These are phyloP conservation scores for Cotesia glomerata DNA, from an alignment of 1,140 invertebrate species.

Conservation along the genomic window DNA sequence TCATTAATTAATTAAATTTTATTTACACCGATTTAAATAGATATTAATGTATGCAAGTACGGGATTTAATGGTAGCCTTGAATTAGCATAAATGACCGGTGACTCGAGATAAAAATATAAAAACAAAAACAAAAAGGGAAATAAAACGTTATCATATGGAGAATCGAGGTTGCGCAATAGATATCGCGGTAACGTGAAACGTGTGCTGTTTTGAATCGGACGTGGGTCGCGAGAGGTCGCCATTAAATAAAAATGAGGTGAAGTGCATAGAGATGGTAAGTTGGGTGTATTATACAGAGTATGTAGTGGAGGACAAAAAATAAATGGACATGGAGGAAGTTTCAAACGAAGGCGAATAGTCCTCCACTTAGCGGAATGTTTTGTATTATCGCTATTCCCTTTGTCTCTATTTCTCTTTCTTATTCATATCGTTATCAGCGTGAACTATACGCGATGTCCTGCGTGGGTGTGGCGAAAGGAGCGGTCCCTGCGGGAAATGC, in stretches of 20 bases:
- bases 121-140: neutral
- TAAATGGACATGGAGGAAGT: neutral
- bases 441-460: conserved; percentile 41
- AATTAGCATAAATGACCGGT: conserved; percentile 13
- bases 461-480: conserved; percentile 49
- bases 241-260: conserved; percentile 14
- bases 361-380: conserved; percentile 23
- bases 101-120: neutral
- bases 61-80: neutral
- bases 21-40: conserved; percentile 35
- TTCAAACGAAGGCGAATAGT: conserved; percentile 19
- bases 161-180: conserved; percentile 42
- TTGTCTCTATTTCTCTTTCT: conserved; percentile 9
- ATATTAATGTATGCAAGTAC: neutral
- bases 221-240: conserved; percentile 31
- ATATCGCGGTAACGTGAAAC: conserved; percentile 24
- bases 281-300: neutral
- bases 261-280: neutral
- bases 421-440: conserved; percentile 28
- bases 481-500: conserved; percentile 27
- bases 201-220: conserved; percentile 21
- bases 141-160: conserved; percentile 40
- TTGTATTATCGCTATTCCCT: conserved; percentile 23
- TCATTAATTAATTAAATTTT: conserved; percentile 12
- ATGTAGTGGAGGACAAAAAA: neutral